phyloP scores from a whole-genome alignment of 1,140 invertebrate genomes.

The Tachypleus tridentatus region DNA sequence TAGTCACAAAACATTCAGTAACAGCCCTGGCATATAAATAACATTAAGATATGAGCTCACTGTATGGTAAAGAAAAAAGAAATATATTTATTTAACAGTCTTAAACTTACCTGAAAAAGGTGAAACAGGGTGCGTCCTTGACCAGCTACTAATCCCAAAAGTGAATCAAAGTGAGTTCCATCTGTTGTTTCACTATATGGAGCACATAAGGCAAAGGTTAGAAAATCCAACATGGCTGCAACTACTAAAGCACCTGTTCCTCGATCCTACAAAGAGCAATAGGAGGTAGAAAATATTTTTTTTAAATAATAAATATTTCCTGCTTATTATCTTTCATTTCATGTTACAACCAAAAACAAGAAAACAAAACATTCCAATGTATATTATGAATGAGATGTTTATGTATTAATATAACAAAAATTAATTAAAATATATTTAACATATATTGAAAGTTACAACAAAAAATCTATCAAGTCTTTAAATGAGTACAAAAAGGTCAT shows the following conservation, averaged over 20 bases:
- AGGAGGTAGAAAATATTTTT: conserved; percentile 7
- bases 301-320: conserved; percentile 1
- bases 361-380: background rate
- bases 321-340: background rate
- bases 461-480: too few species aligned
- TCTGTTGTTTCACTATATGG: conserved; percentile 99
- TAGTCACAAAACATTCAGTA: too few species aligned
- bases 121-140: conserved; percentile 82
- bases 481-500: too few species aligned
- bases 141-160: conserved; percentile 85
- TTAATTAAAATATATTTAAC: too few species aligned
- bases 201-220: conserved; percentile 96
- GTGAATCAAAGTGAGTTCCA: conserved; percentile 88
- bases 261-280: conserved; percentile 46
- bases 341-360: background rate
- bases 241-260: conserved; percentile 53
- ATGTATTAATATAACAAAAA: too few species aligned
- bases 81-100: background rate
- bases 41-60: too few species aligned
- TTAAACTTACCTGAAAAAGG: conserved; percentile 64
- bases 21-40: too few species aligned
- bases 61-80: too few species aligned
- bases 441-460: too few species aligned
- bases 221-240: conserved; percentile 89
- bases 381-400: too few species aligned